phyloP scores from a whole-genome alignment of 2,113 vertebrate genomes.

The Hippocampus barbouri region DNA sequence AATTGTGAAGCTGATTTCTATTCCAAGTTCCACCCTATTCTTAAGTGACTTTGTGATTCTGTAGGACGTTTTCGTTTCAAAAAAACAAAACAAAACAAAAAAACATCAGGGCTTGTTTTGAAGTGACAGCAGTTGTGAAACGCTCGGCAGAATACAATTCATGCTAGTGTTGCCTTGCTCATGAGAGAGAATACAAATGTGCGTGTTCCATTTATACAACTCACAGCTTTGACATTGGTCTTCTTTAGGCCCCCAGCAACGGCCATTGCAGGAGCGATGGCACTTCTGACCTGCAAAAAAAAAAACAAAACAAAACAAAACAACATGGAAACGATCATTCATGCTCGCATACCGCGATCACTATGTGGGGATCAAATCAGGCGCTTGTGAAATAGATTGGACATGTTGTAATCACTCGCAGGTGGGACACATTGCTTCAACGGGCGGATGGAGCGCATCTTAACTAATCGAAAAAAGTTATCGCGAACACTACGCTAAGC shows the following conservation, averaged over 20 bases:
- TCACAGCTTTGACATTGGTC: constrained; percentile 94
- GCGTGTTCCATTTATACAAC: constrained; percentile 49
- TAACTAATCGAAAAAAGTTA: too few species aligned
- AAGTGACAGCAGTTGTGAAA: too few species aligned
- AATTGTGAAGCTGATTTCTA: too few species aligned
- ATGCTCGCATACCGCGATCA: background rate
- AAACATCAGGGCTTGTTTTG: too few species aligned
- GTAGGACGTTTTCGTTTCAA: too few species aligned
- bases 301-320: constrained; percentile 11
- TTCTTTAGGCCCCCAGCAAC: constrained; percentile 93
- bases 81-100: too few species aligned
- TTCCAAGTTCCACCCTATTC: too few species aligned
- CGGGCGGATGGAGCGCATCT: too few species aligned
- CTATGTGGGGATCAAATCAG: background rate
- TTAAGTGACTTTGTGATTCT: background rate
- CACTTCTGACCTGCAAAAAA: constrained; percentile 83
- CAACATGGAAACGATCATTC: constrained; percentile 8
- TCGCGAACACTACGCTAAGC: too few species aligned
- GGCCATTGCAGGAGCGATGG: constrained; percentile 89
- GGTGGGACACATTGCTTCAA: too few species aligned
- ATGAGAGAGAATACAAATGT: too few species aligned
- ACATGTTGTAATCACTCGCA: too few species aligned
- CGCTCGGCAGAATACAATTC: background rate
- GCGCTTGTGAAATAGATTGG: background rate
- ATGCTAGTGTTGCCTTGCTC: background rate